Evolutionary conservation across 2,888 invertebrate genomes (phyloP).

Genomic region (Epistrophe grossulariae): DNA sequence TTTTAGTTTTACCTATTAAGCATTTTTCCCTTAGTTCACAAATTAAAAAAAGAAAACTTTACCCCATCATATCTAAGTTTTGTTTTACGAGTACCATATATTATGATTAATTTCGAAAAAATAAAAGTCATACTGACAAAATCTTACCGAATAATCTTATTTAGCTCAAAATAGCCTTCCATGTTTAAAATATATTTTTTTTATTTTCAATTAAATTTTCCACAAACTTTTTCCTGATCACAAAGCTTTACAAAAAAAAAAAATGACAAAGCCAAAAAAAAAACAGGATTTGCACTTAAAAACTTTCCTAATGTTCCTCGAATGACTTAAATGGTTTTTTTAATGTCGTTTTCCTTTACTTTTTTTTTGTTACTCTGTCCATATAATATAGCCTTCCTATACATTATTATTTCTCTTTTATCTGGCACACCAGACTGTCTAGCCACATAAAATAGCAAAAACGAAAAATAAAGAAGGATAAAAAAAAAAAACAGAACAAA

Average conservation of each 20-base stretch:
- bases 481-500: neutral
- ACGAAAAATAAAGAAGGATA: neutral
- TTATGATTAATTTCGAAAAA: slow-evolving; percentile 5
- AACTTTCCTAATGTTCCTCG: slow-evolving; percentile 65
- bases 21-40: no score
- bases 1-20: no score
- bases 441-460: slow-evolving; percentile 59
- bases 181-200: neutral
- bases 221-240: slow-evolving; percentile 1
- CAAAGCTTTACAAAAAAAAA: neutral
- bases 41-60: neutral
- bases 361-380: slow-evolving; percentile 16
- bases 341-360: slow-evolving; percentile 31
- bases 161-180: neutral
- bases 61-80: neutral
- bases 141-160: slow-evolving; percentile 12
- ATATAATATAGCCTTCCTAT: neutral
- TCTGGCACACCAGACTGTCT: slow-evolving; percentile 65
- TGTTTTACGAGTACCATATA: neutral
- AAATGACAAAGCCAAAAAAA: slow-evolving; percentile 44
- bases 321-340: slow-evolving; percentile 73
- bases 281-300: slow-evolving; percentile 62
- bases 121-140: slow-evolving; percentile 19
- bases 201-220: slow-evolving; percentile 27
- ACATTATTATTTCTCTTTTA: slow-evolving; percentile 20